Evolutionary conservation across 2,797 vertebrate species (phyloP).

Genomic region (Lacerta agilis): DNA sequence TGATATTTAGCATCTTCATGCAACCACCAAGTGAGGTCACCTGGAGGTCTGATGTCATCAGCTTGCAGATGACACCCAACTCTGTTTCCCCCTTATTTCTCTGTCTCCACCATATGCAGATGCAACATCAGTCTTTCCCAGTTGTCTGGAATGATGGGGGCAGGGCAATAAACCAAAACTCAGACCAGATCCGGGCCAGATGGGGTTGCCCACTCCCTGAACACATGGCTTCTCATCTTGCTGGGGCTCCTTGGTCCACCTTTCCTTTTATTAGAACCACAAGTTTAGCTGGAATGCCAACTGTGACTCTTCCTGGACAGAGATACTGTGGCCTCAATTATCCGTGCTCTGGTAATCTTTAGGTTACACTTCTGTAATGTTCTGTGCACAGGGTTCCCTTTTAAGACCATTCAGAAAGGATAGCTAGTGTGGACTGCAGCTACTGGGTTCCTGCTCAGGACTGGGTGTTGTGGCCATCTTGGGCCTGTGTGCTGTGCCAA

Average conservation of each 20-base stretch:
- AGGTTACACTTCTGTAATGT: neutral
- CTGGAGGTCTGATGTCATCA: neutral
- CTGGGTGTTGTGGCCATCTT: neutral
- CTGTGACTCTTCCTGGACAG: neutral
- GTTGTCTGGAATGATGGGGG: neutral
- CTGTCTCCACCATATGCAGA: neutral
- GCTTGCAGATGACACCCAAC: neutral
- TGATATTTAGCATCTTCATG: neutral
- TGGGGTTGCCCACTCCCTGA: neutral
- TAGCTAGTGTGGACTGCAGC: neutral
- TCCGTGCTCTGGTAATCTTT: too few relatives aligned
- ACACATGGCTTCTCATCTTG: too few relatives aligned
- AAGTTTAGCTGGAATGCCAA: neutral
- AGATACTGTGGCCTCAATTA: neutral
- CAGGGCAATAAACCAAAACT: too few relatives aligned
- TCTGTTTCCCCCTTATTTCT: neutral
- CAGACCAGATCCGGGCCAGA: neutral
- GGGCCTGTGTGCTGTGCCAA: neutral
- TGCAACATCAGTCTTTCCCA: neutral
- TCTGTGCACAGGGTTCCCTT: neutral
- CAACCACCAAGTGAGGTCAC: neutral
- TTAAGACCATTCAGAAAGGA: too few relatives aligned
- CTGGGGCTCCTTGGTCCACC: neutral
- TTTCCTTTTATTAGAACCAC: neutral
- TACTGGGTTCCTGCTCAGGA: neutral